A percentile compares a stretch with the other conserved stretches of the same genome.
These are phyloP conservation scores for Alauda arvensis DNA, from an alignment of 2,797 vertebrate genomes.

Conservation along the genomic window DNA sequence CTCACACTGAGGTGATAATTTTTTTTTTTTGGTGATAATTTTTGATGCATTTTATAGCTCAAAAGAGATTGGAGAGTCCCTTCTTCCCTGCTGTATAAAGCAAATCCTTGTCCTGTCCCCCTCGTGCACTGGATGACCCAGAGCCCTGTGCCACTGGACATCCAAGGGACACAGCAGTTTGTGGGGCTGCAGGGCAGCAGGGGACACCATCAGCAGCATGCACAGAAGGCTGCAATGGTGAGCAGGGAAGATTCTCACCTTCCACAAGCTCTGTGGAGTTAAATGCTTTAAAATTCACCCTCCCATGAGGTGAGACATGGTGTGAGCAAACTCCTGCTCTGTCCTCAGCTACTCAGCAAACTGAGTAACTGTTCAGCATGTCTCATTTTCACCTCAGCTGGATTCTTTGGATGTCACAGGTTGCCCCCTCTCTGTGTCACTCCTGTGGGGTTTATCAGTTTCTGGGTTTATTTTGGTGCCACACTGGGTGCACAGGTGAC, in stretches of 20 bases:
- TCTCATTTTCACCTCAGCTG: rapidly evolving
- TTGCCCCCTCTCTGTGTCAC: not conserved
- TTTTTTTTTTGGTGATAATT: not conserved
- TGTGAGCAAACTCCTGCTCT: not conserved
- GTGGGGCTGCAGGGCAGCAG: not conserved
- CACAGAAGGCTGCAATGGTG: rapidly evolving
- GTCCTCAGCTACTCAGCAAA: not conserved
- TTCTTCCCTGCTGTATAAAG: not conserved
- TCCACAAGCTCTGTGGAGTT: rapidly evolving
- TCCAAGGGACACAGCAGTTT: too few species aligned
- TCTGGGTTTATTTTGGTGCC: not conserved
- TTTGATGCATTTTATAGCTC: not conserved
- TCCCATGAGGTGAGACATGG: not conserved
- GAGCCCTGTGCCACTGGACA: not conserved
- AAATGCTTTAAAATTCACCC: not conserved
- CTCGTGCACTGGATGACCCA: not conserved
- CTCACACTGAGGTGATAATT: not conserved
- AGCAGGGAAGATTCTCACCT: not conserved
- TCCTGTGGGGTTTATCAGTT: not conserved
- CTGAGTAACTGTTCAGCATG: rapidly evolving
- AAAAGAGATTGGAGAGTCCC: not conserved
- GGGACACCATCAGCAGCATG: rapidly evolving
- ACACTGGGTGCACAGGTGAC: not conserved
- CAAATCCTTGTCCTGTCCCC: not conserved
- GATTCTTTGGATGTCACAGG: rapidly evolving